Base-by-base conservation (phyloP, 2,113 vertebrate species). In the Colossoma macropomum region DNA sequence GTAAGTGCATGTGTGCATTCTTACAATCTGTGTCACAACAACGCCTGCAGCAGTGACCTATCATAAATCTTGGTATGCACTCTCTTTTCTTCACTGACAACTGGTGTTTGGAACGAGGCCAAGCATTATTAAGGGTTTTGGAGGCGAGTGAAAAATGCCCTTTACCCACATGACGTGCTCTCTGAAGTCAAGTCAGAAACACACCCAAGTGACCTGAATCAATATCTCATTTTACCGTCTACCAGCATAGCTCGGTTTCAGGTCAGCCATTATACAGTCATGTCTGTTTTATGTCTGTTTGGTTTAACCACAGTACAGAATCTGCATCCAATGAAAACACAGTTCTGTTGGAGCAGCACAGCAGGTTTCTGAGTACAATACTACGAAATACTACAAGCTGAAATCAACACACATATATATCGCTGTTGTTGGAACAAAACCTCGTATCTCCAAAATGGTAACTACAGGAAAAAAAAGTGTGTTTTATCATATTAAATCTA, bases 21-120 rank as follows among this genome's bases (percentile, higher is more conserved):
- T 71, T 75, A 71, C 73, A 60, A 62, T 77, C 62, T 80, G 77
- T 86, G 80, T 79, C 80, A 80, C 69, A 63, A 66, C 77, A 72
- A 70, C 19, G 71, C 70, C 50, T 75, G 62, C 59, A 73, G 70
- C 69, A n/a, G n/a, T 84, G 76, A 63, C 69, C 60, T 30, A 38
- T 79, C 82, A 74, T 54, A 84, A 68, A 68, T 73, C 48, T 16
- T 32, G 63, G 59, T 65, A n/a, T 75, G 54, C 63, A 80, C 73
- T 80, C 69, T 73, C 50, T 62, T 81, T 84, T 84, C 77, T 76
- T 38, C 62, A 25, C 25, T 60, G 68, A 62, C 19, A 38, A 79
- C 84, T 81, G 34, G 41, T 72, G 48, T 41, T 38, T 81, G 84
- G 84, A 81, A 63, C 1, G 10, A 73, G 9, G 79, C 79, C 84